These are phyloP conservation scores for Macrobrachium rosenbergii DNA, from an alignment of 1,140 invertebrate species.

Conservation along the genomic window DNA sequence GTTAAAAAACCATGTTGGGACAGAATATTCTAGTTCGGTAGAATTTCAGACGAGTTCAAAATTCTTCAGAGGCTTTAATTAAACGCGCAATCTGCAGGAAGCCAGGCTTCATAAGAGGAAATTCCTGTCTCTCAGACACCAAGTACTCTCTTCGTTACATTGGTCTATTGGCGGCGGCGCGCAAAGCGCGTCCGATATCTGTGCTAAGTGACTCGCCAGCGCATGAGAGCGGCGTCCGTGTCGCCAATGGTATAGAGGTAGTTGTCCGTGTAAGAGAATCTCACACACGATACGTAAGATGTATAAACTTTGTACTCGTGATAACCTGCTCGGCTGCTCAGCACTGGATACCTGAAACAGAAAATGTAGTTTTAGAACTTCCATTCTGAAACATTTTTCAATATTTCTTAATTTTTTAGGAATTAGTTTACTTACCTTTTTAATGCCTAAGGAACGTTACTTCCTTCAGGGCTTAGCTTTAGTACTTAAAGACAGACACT, in stretches of 20 bases:
- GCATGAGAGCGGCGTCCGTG: constrained; percentile 91
- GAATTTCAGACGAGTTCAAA: too few relatives aligned
- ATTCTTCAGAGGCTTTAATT: too few relatives aligned
- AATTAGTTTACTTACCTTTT: too few relatives aligned
- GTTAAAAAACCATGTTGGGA: too few relatives aligned
- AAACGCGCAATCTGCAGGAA: too few relatives aligned
- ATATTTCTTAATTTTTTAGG: too few relatives aligned
- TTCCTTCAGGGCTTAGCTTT: too few relatives aligned
- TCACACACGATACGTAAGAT: constrained; percentile 83
- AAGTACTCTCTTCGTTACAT: background rate
- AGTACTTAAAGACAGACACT: too few relatives aligned
- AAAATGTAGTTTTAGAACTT: constrained; percentile 52
- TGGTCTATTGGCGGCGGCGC: background rate
- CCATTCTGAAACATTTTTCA: background rate
- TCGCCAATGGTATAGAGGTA: constrained; percentile 90
- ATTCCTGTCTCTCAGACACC: background rate
- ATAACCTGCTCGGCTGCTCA: constrained; percentile 85
- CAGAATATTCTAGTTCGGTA: too few relatives aligned
- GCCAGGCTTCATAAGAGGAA: too few relatives aligned
- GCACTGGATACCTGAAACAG: constrained; percentile 81
- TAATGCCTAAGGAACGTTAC: too few relatives aligned
- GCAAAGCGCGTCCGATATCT: too few relatives aligned
- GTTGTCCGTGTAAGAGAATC: constrained; percentile 88
- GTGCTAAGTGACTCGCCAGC: constrained; percentile 81
- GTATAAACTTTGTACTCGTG: constrained; percentile 91